Base-by-base conservation (phyloP, 2,888 invertebrate genomes). In the Altica lythri region DNA sequence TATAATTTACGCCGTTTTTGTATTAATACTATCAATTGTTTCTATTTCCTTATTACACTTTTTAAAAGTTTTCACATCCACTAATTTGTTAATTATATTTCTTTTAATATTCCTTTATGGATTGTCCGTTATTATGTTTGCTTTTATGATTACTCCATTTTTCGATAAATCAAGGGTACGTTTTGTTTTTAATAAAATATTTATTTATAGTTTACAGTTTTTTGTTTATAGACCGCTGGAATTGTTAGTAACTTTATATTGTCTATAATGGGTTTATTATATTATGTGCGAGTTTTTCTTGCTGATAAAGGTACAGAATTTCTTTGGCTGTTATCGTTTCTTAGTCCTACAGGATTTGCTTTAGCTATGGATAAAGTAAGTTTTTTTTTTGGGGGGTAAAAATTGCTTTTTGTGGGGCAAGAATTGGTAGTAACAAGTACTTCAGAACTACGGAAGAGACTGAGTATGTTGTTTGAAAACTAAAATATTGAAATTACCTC, bases 131-230 rank as follows among this genome's bases (percentile, higher is more conserved):
- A 89, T 92, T 63, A 87, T 89, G 73, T 85, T 91, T 62, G 88
- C 87, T 32, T 92, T 91, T 70, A 85, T 90, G 85, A 79, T 92
- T 55, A 91, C 91, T 0, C 90, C 92, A 1, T 92, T 92, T 78
- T 92, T 92, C 74, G 89, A 89, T 68, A 89, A 88, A 70, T 88
- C 89, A 34, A 82, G 88, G 75, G 89, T 89, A 75, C 83, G 83
- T 38, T 2, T 37, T 38, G 2, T 13, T 2, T 10, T 17, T 19
- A 8, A 17, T 17, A 19, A 35, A 16, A 8, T 8, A 34, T 34
- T 34, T 34, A n/a, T 34, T 34, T 5, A 13, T 12, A 12, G 29
- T 34, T 34, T 34, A 34, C 10, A 42, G 53, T 22, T 45, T 37
- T 75, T 77, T 38, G n/a, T n/a, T n/a, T n/a, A n/a, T 74, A 89